Conservation (phyloP, 2,888 invertebrate species). For the Mantis religiosa region DNA sequence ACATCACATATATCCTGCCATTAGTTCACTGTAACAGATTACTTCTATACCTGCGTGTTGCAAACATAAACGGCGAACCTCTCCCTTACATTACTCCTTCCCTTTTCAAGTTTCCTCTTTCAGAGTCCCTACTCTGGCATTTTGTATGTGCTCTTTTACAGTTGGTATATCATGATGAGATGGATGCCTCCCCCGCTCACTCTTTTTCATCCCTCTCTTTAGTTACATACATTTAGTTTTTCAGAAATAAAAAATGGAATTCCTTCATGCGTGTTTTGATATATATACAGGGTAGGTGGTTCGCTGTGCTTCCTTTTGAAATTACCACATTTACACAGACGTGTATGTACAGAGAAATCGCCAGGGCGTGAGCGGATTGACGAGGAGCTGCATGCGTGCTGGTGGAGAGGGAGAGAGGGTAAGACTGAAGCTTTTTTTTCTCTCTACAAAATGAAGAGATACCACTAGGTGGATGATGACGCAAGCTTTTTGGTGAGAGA, state of each 20-base stretch:
- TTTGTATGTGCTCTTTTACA: constrained; percentile 2
- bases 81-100: neutral
- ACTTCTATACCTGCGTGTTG: neutral
- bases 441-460: neutral
- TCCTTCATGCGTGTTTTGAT: neutral
- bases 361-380: constrained; percentile 3
- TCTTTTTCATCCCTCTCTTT: neutral
- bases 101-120: neutral
- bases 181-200: neutral
- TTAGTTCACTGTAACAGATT: neutral
- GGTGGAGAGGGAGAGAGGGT: neutral
- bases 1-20: neutral
- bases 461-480: neutral
- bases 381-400: neutral
- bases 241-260: constrained; percentile 4
- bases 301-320: constrained; percentile 9
- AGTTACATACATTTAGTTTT: constrained; percentile 8
- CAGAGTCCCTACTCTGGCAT: neutral
- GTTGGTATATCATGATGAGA: neutral
- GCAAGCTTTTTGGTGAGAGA: neutral
- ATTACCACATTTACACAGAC: constrained; percentile 14
- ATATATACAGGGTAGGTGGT: neutral
- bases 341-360: neutral
- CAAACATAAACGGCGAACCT: neutral
- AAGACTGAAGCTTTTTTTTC: constrained; percentile 1